Conservation (phyloP, 2,113 vertebrate species). For the Tonatia bakeri region DNA sequence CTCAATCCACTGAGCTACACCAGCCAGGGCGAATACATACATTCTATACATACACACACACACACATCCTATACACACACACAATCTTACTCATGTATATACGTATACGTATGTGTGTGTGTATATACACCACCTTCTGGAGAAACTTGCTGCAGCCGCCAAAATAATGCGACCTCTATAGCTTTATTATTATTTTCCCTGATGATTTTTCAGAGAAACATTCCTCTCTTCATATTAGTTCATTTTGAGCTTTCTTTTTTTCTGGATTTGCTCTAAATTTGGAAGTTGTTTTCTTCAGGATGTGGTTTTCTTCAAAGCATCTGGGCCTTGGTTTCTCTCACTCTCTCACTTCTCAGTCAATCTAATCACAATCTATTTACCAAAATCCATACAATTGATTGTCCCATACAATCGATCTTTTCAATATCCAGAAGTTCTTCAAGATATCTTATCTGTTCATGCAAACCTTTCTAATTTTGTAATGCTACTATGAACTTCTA, state of each 20-base stretch:
- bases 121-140: neutral
- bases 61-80: neutral
- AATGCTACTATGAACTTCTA: neutral
- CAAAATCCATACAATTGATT: neutral
- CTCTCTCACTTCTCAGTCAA: neutral
- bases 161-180: neutral
- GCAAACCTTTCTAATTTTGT: neutral
- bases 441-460: neutral
- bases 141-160: neutral
- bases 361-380: neutral
- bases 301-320: constrained; percentile 9
- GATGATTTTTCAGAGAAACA: neutral
- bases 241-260: neutral
- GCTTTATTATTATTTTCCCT: neutral
- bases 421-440: neutral
- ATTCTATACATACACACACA: neutral
- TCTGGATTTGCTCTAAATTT: neutral
- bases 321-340: neutral
- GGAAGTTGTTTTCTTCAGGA: neutral
- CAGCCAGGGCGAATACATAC: too few species aligned
- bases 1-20: too few species aligned
- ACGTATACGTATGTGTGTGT: neutral
- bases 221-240: neutral
- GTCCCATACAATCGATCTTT: neutral
- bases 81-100: neutral